Conservation (phyloP, 2,888 invertebrate species). For the Petrolisthes manimaculis region DNA sequence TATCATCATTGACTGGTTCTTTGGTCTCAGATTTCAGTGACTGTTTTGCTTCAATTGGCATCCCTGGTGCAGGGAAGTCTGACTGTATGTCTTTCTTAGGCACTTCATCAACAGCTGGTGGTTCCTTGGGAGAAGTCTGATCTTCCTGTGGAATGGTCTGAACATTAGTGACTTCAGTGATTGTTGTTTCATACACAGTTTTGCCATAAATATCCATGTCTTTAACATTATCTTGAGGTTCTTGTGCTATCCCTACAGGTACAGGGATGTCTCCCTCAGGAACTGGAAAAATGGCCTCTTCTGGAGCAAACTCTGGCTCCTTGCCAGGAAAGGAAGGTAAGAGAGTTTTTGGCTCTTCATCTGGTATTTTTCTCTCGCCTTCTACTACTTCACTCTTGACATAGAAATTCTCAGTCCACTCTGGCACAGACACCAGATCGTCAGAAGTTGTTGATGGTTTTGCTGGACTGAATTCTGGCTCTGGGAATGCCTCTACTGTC, state of each 20-base stretch:
- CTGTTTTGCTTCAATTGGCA: not conserved
- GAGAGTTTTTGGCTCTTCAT: not conserved
- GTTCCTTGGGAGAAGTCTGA: conserved; percentile 2
- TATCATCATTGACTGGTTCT: not conserved
- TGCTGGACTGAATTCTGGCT: conserved; percentile 8
- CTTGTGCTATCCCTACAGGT: conserved; percentile 14
- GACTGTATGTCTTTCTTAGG: not conserved
- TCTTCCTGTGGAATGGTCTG: not conserved
- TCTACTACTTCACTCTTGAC: conserved; percentile 12
- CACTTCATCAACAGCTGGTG: conserved; percentile 16
- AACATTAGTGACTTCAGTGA: not conserved
- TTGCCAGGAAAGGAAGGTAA: conserved; percentile 20
- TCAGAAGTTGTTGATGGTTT: not conserved
- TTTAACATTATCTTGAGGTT: not conserved
- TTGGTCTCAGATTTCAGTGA: not conserved
- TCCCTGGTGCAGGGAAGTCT: conserved; percentile 30
- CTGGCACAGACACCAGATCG: not conserved
- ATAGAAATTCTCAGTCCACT: conserved; percentile 32
- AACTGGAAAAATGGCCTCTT: conserved; percentile 15
- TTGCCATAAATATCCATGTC: conserved; percentile 2
- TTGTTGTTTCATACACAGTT: not conserved
- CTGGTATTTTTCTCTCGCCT: conserved; percentile 9
- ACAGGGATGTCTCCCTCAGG: conserved; percentile 19
- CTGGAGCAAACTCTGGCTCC: conserved; percentile 17
- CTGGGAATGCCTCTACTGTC: not conserved